A percentile compares a stretch with the other conserved stretches of the same genome.
Evolutionary conservation across 1,140 invertebrate genomes (phyloP).

Genomic region (Drosophila gunungcola): DNA sequence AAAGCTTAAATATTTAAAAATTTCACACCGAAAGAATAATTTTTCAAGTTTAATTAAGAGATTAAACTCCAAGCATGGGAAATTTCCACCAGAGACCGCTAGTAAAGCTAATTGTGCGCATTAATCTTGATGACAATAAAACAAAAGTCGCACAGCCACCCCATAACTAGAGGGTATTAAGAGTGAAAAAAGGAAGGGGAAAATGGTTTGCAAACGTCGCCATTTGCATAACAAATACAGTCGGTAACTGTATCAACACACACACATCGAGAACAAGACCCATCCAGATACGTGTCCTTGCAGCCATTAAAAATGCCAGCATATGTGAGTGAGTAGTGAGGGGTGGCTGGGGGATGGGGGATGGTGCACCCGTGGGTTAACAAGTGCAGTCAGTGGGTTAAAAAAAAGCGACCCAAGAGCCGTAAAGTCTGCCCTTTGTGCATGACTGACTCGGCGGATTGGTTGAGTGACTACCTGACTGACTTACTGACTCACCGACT

Average conservation of each 20-base stretch:
- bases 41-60: not conserved
- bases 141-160: constrained; percentile 1
- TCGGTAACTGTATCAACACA: constrained; percentile 74
- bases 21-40: not conserved
- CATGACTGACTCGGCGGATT: constrained; percentile 32
- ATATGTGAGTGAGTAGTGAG: constrained; percentile 29
- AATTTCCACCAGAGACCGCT: not conserved
- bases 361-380: constrained; percentile 47
- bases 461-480: constrained; percentile 9
- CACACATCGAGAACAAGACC: constrained; percentile 7
- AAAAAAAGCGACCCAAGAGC: constrained; percentile 47
- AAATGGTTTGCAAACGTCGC: constrained; percentile 63
- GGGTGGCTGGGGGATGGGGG: constrained; percentile 1
- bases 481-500: constrained; percentile 3
- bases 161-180: constrained; percentile 29
- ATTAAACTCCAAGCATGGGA: no score
- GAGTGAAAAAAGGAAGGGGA: constrained; percentile 9
- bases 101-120: not conserved
- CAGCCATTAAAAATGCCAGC: constrained; percentile 78
- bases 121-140: constrained; percentile 7
- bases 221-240: constrained; percentile 82
- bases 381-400: constrained; percentile 65
- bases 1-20: not conserved
- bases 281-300: constrained; percentile 66
- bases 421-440: constrained; percentile 54